phyloP scores from a whole-genome alignment of 2,888 invertebrate genomes.

The Thyatira batis region DNA sequence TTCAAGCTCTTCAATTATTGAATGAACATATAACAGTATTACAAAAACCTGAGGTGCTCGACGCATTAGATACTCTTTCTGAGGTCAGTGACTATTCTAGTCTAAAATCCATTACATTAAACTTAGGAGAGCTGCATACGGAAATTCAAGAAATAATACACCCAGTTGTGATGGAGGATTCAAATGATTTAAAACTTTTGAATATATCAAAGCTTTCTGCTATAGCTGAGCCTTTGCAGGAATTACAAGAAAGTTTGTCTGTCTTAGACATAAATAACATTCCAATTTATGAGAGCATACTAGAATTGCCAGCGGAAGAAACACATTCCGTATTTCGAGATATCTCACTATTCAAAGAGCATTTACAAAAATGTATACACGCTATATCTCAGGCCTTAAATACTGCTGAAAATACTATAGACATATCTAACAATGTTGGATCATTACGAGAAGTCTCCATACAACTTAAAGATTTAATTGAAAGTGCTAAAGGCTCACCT shows the following conservation, averaged over 20 bases:
- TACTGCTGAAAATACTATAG: slow-evolving; percentile 53
- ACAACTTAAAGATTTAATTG: slow-evolving; percentile 51
- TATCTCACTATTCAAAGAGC: slow-evolving; percentile 57
- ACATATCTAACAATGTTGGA: slow-evolving; percentile 61
- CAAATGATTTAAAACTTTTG: slow-evolving; percentile 45
- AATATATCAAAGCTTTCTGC: slow-evolving; percentile 52
- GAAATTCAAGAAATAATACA: slow-evolving; percentile 65
- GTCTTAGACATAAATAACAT: slow-evolving; percentile 63
- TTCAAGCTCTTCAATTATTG: slow-evolving; percentile 61
- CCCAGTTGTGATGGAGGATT: slow-evolving; percentile 59
- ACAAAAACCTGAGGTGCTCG: slow-evolving; percentile 60
- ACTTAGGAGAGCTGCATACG: slow-evolving; percentile 53
- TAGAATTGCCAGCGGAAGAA: slow-evolving; percentile 60
- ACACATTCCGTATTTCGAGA: slow-evolving; percentile 57
- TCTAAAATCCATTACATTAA: slow-evolving; percentile 55
- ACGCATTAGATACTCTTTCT: slow-evolving; percentile 61
- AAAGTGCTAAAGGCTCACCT: slow-evolving; percentile 24
- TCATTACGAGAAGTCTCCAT: slow-evolving; percentile 53
- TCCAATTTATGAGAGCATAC: slow-evolving; percentile 65
- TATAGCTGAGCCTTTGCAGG: slow-evolving; percentile 67
- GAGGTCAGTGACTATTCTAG: slow-evolving; percentile 63
- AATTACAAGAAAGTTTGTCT: slow-evolving; percentile 61
- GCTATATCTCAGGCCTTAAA: slow-evolving; percentile 57
- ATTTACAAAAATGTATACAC: slow-evolving; percentile 57
- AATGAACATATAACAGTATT: slow-evolving; percentile 60